Evolutionary conservation across 2,113 vertebrate species (phyloP).

Genomic region (Thryonomys swinderianus): DNA sequence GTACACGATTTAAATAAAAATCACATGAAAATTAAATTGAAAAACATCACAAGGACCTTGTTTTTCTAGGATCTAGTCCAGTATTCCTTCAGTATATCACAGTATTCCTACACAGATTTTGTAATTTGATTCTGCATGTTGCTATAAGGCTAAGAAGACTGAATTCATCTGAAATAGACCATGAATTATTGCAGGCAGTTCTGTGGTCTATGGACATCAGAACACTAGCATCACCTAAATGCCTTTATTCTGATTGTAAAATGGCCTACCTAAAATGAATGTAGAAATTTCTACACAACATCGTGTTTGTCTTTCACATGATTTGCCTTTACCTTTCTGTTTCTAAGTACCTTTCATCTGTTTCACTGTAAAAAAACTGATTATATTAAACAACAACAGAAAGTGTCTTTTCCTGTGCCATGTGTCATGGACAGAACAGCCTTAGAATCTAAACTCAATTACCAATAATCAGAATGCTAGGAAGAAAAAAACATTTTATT

Average conservation of each 20-base stretch:
- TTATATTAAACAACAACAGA: neutral
- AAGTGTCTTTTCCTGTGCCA: slow-evolving; percentile 1
- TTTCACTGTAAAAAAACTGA: neutral
- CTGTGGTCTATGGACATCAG: neutral
- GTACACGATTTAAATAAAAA: neutral
- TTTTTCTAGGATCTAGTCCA: neutral
- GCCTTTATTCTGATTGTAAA: neutral
- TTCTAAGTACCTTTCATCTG: neutral
- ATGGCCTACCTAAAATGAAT: neutral
- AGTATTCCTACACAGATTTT: neutral
- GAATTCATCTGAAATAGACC: neutral
- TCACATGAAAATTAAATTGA: neutral
- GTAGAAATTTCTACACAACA: neutral
- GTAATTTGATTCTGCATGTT: neutral
- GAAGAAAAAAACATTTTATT: slow-evolving; percentile 51
- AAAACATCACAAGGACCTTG: neutral
- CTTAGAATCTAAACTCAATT: slow-evolving; percentile 36
- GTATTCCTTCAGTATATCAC: neutral
- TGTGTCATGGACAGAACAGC: neutral
- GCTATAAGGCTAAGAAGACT: neutral
- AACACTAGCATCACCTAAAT: neutral
- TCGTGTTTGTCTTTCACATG: neutral
- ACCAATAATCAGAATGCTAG: neutral
- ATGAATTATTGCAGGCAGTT: neutral
- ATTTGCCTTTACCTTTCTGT: neutral